Evolutionary conservation across 2,888 invertebrate species (phyloP).

Genomic region (Papilio protenor): DNA sequence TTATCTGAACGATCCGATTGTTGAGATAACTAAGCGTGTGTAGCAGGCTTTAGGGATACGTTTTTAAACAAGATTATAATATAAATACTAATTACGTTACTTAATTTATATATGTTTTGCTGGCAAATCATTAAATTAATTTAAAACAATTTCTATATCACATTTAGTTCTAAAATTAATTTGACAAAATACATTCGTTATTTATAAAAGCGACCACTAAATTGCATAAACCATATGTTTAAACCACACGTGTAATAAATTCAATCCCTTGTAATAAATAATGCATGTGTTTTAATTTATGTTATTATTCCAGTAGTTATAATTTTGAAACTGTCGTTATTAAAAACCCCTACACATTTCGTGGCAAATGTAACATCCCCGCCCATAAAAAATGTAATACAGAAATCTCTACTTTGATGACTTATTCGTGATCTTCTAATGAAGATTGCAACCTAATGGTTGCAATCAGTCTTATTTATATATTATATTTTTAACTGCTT

Average conservation of each 20-base stretch:
- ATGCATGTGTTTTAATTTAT: conserved; percentile 4
- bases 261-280: conserved; percentile 13
- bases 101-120: background rate
- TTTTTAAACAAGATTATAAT: background rate
- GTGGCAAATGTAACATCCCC: background rate
- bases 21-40: too few species aligned
- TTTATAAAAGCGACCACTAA: conserved; percentile 11
- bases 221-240: conserved; percentile 21
- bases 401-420: background rate
- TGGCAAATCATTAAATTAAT: background rate
- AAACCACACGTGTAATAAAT: conserved; percentile 14
- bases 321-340: background rate
- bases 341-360: background rate
- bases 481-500: too few species aligned
- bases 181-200: background rate
- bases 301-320: background rate
- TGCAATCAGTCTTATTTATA: too few species aligned
- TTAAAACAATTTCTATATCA: background rate
- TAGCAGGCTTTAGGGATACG: too few species aligned
- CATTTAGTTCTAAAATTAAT: conserved; percentile 6
- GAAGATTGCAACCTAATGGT: too few species aligned
- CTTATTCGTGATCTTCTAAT: too few species aligned
- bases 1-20: too few species aligned
- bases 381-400: too few species aligned
- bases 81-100: background rate